phyloP scores from a whole-genome alignment of 2,113 vertebrate genomes.

The Peucedramus taeniatus region DNA sequence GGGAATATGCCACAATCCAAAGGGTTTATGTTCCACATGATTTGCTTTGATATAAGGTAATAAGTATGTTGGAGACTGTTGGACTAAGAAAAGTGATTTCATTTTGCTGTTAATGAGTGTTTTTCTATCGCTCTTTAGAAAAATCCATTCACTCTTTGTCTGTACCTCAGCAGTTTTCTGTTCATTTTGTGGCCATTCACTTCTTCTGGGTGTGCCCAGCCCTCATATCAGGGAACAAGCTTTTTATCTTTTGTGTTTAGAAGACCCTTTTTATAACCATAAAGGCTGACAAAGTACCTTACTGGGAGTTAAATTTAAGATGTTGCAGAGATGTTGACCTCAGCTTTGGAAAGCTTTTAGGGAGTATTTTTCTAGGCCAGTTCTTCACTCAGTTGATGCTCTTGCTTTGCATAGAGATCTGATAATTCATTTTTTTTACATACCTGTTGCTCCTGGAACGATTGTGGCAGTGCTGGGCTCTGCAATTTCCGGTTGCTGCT shows the following conservation, averaged over 20 bases:
- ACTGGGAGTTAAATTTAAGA: background rate
- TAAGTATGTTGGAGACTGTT: background rate
- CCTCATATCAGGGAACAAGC: background rate
- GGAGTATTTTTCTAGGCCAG: background rate
- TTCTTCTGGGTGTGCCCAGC: background rate
- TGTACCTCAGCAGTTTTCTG: background rate
- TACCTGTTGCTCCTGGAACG: background rate
- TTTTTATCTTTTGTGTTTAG: background rate
- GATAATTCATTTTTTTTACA: background rate
- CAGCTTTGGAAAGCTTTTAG: background rate
- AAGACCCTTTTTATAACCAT: background rate
- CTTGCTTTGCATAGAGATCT: background rate
- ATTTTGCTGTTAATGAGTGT: background rate
- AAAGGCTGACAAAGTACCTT: background rate
- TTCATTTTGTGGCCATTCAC: background rate
- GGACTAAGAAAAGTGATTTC: background rate
- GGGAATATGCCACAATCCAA: background rate
- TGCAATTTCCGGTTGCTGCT: slow-evolving; percentile 1
- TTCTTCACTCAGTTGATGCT: background rate
- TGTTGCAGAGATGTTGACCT: background rate
- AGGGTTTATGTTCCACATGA: background rate
- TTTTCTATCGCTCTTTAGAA: background rate
- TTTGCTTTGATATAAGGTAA: background rate
- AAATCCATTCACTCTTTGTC: background rate
- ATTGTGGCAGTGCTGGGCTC: background rate